A percentile compares a stretch with the other conserved stretches of the same genome.
These are phyloP conservation scores for Malurus splendens DNA, from an alignment of 2,797 vertebrate genomes.

Conservation along the genomic window DNA sequence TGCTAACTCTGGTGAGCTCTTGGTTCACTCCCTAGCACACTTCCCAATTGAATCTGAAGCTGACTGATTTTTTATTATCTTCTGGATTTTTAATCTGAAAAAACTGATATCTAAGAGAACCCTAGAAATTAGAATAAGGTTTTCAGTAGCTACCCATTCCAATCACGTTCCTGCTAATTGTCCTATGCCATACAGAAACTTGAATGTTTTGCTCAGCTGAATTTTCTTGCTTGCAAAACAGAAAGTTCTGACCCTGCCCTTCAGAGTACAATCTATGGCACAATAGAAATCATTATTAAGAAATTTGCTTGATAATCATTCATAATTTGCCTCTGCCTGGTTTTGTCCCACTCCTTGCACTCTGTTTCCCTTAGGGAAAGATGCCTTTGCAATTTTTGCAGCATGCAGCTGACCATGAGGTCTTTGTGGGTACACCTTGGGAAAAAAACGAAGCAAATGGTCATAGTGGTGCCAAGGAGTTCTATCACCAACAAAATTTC, in stretches of 20 bases:
- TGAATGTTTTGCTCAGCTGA: background rate
- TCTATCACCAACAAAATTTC: background rate
- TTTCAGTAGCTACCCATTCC: background rate
- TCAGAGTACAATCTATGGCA: background rate
- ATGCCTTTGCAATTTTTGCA: background rate
- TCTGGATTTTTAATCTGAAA: conserved; percentile 17
- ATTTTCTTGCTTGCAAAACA: background rate
- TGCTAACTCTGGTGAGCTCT: conserved; percentile 56
- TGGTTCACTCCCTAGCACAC: conserved; percentile 11
- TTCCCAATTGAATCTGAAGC: conserved; percentile 24
- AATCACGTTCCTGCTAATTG: background rate
- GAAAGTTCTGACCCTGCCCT: background rate
- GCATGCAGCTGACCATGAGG: background rate
- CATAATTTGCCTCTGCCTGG: background rate
- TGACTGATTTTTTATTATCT: conserved; percentile 7
- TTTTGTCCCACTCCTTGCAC: background rate
- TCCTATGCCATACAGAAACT: background rate
- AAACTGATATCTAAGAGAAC: background rate
- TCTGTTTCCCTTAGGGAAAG: background rate
- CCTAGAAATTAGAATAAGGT: background rate
- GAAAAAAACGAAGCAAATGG: background rate
- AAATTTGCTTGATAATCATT: background rate
- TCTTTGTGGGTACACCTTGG: background rate
- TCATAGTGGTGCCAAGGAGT: background rate
- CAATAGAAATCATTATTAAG: background rate